Conservation (phyloP, 1,140 invertebrate genomes). For the Myzus persicae region DNA sequence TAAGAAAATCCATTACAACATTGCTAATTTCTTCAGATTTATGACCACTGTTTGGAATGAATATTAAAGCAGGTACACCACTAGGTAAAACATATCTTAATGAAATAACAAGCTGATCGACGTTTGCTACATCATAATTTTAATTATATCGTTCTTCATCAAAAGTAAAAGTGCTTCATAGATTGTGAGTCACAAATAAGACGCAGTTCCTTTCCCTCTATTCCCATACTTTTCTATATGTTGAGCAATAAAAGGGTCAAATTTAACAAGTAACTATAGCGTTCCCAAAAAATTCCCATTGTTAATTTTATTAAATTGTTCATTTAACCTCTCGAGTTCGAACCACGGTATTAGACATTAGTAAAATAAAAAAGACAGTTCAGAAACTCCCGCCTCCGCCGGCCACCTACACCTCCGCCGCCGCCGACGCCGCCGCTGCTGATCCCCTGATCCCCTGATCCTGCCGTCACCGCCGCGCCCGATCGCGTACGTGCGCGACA, state of each 20-base stretch:
- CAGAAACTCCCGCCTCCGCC: too few relatives aligned
- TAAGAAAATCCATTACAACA: conserved; percentile 46
- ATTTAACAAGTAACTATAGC: conserved; percentile 63
- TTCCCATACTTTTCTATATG: conserved; percentile 59
- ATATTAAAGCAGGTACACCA: neutral
- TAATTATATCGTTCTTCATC: conserved; percentile 58
- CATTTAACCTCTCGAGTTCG: too few relatives aligned
- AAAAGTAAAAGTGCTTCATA: conserved; percentile 60
- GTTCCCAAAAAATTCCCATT: conserved; percentile 61
- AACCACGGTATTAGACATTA: too few relatives aligned
- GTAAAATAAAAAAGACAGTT: too few relatives aligned
- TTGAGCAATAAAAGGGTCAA: conserved; percentile 60
- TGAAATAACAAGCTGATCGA: conserved; percentile 61
- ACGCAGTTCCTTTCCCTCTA: conserved; percentile 59
- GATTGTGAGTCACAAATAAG: conserved; percentile 60
- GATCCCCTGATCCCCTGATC: too few relatives aligned
- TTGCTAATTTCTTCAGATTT: conserved; percentile 46
- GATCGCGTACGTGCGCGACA: too few relatives aligned
- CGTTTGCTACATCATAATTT: conserved; percentile 60
- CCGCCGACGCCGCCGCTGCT: too few relatives aligned
- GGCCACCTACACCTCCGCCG: too few relatives aligned
- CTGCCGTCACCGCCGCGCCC: too few relatives aligned
- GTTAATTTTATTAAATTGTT: too few relatives aligned
- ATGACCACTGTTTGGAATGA: conserved; percentile 40
- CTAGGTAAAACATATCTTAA: conserved; percentile 61